Conservation (phyloP, 2,888 invertebrate genomes). For the Eledone cirrhosa region DNA sequence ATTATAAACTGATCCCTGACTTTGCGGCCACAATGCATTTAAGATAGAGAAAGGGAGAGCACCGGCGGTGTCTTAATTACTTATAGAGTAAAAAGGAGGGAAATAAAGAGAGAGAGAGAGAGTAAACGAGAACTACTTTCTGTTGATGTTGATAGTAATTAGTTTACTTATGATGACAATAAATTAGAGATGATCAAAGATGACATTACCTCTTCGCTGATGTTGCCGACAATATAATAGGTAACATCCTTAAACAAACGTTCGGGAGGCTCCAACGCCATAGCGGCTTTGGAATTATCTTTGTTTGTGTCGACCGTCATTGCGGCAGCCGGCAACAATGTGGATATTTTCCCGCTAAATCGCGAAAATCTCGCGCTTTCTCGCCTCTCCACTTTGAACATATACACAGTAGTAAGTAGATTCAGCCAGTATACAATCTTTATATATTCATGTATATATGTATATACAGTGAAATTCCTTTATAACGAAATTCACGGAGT, state of each 20-base stretch:
- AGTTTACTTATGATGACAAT: no score
- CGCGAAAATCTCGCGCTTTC: no score
- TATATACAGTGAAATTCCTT: no score
- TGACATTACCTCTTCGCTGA: constrained; percentile 74
- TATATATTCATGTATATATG: no score
- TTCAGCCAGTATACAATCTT: no score
- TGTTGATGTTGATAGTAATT: background rate
- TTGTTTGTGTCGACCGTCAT: constrained; percentile 26
- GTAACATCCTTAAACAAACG: constrained; percentile 80
- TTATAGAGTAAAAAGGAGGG: background rate
- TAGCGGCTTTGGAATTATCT: constrained; percentile 31
- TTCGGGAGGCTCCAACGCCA: constrained; percentile 33
- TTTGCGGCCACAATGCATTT: no score
- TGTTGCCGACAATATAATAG: constrained; percentile 69
- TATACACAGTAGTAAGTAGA: no score
- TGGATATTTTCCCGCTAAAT: constrained; percentile 4
- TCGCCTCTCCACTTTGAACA: no score
- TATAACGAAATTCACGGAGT: no score
- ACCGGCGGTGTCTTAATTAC: background rate
- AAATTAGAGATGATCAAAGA: constrained; percentile 9
- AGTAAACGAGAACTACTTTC: background rate
- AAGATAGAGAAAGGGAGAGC: background rate
- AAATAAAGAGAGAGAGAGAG: background rate
- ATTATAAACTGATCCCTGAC: no score
- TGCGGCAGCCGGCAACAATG: constrained; percentile 3